Conservation (phyloP, 2,797 vertebrate genomes). For the Cirrhinus mrigala region DNA sequence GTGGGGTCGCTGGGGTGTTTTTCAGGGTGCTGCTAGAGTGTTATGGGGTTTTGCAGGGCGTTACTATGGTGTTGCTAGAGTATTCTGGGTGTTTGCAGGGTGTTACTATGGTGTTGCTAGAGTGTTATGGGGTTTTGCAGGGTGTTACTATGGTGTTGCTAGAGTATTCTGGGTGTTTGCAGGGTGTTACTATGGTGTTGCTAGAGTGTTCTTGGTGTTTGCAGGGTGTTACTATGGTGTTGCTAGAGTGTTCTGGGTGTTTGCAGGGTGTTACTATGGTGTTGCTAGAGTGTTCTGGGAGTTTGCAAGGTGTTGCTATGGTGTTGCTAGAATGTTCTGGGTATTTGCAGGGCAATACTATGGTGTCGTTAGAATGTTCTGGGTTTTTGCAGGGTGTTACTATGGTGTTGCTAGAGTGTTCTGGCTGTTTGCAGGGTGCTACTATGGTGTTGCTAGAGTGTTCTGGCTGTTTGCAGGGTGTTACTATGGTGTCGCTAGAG, state of each 20-base stretch:
- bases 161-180: not conserved
- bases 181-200: not conserved
- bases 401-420: not conserved
- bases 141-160: fast-evolving
- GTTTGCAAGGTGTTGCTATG: not conserved
- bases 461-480: not conserved
- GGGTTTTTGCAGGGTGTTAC: fast-evolving
- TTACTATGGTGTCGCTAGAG: no score
- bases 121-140: not conserved
- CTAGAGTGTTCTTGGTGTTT: not conserved
- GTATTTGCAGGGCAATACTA: fast-evolving
- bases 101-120: not conserved
- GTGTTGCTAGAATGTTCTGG: not conserved
- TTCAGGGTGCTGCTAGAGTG: not conserved
- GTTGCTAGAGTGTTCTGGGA: not conserved
- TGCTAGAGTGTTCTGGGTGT: not conserved
- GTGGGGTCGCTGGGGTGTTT: not conserved
- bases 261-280: not conserved
- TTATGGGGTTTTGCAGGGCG: not conserved
- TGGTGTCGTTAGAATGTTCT: not conserved
- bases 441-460: not conserved
- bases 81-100: not conserved
- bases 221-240: fast-evolving
- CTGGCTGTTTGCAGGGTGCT: not conserved
- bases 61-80: not conserved